phyloP scores from a whole-genome alignment of 1,140 invertebrate genomes.

The Drosophila quadrilineata region DNA sequence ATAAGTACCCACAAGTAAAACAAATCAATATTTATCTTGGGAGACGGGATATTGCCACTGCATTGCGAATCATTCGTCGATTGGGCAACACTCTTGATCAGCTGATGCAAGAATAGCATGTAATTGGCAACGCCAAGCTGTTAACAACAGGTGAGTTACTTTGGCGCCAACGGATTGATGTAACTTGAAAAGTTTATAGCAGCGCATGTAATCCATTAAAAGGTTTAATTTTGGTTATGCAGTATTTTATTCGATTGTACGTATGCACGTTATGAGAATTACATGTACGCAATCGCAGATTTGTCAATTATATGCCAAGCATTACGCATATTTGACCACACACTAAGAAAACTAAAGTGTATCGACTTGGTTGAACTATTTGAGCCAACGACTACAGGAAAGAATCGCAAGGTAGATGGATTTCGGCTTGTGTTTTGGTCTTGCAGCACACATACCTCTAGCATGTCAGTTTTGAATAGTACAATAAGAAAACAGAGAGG shows the following conservation, averaged over 20 bases:
- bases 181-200: neutral
- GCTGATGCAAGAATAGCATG: neutral
- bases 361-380: neutral
- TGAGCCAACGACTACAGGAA: neutral
- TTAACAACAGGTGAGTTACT: constrained; percentile 24
- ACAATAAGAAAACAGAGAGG: constrained; percentile 40
- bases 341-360: neutral
- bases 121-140: constrained; percentile 12
- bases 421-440: constrained; percentile 19
- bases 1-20: constrained; percentile 31
- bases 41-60: constrained; percentile 5
- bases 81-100: constrained; percentile 16
- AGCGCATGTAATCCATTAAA: neutral
- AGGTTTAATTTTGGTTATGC: neutral
- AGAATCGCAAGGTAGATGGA: neutral
- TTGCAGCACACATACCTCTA: constrained; percentile 35
- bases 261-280: neutral
- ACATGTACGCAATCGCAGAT: neutral
- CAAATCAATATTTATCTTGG: constrained; percentile 45
- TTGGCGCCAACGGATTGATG: too few species aligned
- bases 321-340: neutral
- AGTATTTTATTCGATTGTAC: neutral
- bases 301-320: constrained; percentile 12
- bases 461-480: constrained; percentile 64
- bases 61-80: neutral